Percentiles rank a stretch among this genome's conserved stretches.
phyloP scores from a whole-genome alignment of 2,888 invertebrate species.

The Nebria salina region DNA sequence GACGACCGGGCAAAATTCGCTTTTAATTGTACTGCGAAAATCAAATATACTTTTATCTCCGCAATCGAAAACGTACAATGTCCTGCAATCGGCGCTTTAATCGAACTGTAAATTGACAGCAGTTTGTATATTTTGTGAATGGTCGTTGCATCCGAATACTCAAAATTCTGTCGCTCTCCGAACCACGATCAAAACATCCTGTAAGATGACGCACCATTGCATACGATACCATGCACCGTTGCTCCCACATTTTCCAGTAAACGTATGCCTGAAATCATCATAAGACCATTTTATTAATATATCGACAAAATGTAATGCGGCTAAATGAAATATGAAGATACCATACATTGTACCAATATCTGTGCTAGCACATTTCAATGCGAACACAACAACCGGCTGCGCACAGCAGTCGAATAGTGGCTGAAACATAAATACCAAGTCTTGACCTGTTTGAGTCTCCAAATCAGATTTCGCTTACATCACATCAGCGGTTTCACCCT shows the following conservation, averaged over 20 bases:
- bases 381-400: slow-evolving; percentile 50
- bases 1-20: too few species aligned
- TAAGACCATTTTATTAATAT: neutral
- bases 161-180: too few species aligned
- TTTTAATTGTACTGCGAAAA: too few species aligned
- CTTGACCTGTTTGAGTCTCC: slow-evolving; percentile 27
- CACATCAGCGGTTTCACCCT: too few species aligned
- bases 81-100: too few species aligned
- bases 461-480: too few species aligned
- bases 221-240: slow-evolving; percentile 49
- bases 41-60: too few species aligned
- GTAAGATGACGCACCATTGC: slow-evolving; percentile 47
- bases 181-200: neutral
- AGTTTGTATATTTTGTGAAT: too few species aligned
- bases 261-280: slow-evolving; percentile 48
- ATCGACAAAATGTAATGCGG: neutral
- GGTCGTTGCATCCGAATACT: too few species aligned
- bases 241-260: slow-evolving; percentile 49
- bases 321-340: too few species aligned
- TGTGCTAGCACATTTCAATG: slow-evolving; percentile 41
- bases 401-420: slow-evolving; percentile 48
- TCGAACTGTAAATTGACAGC: too few species aligned
- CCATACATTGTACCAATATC: neutral
- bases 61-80: too few species aligned
- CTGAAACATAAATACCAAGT: slow-evolving; percentile 50